These are phyloP conservation scores for Pyrgilauda ruficollis DNA, from an alignment of 2,113 vertebrate genomes.

Conservation along the genomic window DNA sequence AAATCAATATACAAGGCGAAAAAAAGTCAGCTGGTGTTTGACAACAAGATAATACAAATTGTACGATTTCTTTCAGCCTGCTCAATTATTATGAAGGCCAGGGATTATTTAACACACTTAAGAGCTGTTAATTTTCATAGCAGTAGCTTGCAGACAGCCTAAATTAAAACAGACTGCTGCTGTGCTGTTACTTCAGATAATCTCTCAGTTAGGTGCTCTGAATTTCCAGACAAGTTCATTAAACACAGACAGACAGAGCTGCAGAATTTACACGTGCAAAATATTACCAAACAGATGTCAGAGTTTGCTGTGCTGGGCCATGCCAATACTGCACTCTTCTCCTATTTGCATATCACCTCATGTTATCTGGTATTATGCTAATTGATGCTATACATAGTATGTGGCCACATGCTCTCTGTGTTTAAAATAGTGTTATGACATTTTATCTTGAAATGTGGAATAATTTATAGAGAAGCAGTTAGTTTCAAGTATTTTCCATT, in stretches of 20 bases:
- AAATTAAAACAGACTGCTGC: slow-evolving; percentile 68
- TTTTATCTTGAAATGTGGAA: background rate
- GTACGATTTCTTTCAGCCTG: slow-evolving; percentile 44
- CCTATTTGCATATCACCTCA: background rate
- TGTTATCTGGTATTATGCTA: slow-evolving; percentile 13
- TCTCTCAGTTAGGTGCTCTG: slow-evolving; percentile 54
- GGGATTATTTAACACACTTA: slow-evolving; percentile 67
- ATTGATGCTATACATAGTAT: background rate
- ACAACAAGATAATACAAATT: slow-evolving; percentile 55
- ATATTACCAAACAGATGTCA: slow-evolving; percentile 52
- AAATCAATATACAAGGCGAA: slow-evolving; percentile 36
- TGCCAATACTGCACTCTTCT: slow-evolving; percentile 2
- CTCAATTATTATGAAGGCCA: slow-evolving; percentile 54
- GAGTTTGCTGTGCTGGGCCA: background rate
- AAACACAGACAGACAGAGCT: slow-evolving; percentile 29
- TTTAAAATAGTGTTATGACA: slow-evolving; percentile 12
- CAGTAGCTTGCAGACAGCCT: slow-evolving; percentile 49
- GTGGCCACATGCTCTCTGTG: background rate
- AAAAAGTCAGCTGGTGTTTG: slow-evolving; percentile 47
- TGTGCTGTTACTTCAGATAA: slow-evolving; percentile 57
- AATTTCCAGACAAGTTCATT: slow-evolving; percentile 58
- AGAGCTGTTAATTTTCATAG: slow-evolving; percentile 70
- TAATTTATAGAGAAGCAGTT: background rate
- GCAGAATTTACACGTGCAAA: slow-evolving; percentile 14
- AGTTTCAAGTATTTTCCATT: background rate